A percentile compares a stretch with the other conserved stretches of the same genome.
Evolutionary conservation across 2,113 vertebrate species (phyloP).

Genomic region (Ptychochromis oligacanthus): DNA sequence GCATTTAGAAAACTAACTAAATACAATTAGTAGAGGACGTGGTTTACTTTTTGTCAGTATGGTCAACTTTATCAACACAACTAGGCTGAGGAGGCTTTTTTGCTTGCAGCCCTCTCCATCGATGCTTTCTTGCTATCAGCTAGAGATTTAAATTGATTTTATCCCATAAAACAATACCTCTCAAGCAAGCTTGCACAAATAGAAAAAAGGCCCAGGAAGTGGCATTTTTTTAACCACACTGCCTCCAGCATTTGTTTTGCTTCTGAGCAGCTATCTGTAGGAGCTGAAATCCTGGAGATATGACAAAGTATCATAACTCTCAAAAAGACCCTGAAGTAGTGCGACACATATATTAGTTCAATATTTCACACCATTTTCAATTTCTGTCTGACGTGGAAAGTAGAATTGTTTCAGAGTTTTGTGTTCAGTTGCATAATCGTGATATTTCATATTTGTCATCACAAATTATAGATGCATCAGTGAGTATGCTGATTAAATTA

Average conservation of each 20-base stretch:
- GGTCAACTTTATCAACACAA: not conserved
- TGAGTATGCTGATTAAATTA: not conserved
- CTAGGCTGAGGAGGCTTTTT: not conserved
- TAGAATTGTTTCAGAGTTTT: not conserved
- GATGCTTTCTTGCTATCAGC: not conserved
- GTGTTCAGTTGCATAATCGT: not conserved
- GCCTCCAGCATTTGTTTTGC: not conserved
- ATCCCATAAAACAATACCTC: not conserved
- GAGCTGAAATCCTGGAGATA: not conserved
- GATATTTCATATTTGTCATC: not conserved
- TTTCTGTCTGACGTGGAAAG: not conserved
- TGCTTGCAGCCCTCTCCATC: not conserved
- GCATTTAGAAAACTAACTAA: not conserved
- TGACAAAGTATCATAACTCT: not conserved
- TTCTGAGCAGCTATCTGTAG: not conserved
- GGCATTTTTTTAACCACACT: not conserved
- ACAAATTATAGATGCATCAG: not conserved
- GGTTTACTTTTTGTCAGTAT: not conserved
- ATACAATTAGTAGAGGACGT: not conserved
- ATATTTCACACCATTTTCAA: not conserved
- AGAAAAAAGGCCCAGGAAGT: not conserved
- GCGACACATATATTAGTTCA: not conserved
- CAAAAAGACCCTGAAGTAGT: rapidly evolving
- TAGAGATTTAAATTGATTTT: not conserved
- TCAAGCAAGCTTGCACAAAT: not conserved